phyloP scores from a whole-genome alignment of 2,113 vertebrate genomes.

The Chionomys nivalis region DNA sequence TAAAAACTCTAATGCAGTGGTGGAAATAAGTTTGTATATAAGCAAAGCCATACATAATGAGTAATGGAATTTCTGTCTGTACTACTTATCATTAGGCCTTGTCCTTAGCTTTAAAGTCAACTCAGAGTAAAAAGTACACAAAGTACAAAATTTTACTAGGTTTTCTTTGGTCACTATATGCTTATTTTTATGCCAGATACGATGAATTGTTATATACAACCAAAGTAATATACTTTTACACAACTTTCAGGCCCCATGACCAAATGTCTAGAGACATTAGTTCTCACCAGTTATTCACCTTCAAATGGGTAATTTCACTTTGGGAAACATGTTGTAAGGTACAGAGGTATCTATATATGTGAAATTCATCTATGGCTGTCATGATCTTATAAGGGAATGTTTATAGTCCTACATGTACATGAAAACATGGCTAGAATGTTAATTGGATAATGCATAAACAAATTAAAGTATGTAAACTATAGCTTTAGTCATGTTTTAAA shows the following conservation, averaged over 20 bases:
- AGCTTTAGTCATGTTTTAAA: conserved; percentile 78
- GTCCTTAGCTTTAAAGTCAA: conserved; percentile 25
- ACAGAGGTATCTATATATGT: conserved; percentile 69
- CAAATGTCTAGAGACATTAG: conserved; percentile 13
- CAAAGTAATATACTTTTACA: conserved; percentile 39
- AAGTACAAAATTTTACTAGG: neutral
- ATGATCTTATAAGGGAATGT: conserved; percentile 70
- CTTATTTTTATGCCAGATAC: conserved; percentile 10
- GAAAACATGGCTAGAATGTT: conserved; percentile 77
- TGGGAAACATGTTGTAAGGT: conserved; percentile 80
- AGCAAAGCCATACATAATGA: conserved; percentile 29
- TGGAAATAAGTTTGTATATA: conserved; percentile 20
- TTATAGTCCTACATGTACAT: conserved; percentile 79
- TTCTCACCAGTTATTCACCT: conserved; percentile 49
- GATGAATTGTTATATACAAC: conserved; percentile 36
- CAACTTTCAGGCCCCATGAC: conserved; percentile 17
- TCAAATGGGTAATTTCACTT: conserved; percentile 62
- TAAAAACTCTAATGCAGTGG: neutral
- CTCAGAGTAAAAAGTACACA: conserved; percentile 24
- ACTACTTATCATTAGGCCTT: neutral
- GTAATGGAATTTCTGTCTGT: conserved; percentile 41
- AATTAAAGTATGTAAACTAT: conserved; percentile 78
- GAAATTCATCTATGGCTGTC: conserved; percentile 74
- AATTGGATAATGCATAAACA: conserved; percentile 78
- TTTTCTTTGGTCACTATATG: neutral